phyloP scores from a whole-genome alignment of 2,888 invertebrate genomes.

The Pelosia muscerda region DNA sequence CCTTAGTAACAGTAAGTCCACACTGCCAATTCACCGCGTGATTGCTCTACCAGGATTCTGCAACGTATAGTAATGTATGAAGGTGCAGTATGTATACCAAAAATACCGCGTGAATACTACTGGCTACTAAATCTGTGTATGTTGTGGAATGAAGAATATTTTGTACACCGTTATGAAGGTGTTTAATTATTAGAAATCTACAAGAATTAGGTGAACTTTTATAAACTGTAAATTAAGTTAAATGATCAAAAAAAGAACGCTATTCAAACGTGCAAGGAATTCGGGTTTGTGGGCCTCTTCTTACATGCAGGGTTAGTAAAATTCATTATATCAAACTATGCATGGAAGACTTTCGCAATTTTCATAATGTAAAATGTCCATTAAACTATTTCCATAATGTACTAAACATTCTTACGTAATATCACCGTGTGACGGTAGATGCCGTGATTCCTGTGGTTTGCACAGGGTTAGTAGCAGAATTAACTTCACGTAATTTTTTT shows the following conservation, averaged over 20 bases:
- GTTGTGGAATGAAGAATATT: neutral
- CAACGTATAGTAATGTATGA: too few relatives aligned
- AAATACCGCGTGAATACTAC: neutral
- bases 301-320: neutral
- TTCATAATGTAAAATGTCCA: neutral
- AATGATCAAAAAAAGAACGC: too few relatives aligned
- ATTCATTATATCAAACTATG: neutral
- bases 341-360: too few relatives aligned
- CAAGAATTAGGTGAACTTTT: too few relatives aligned
- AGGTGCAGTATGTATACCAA: neutral
- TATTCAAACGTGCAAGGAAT: neutral
- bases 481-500: neutral
- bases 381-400: neutral
- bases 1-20: too few relatives aligned
- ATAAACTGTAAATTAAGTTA: too few relatives aligned
- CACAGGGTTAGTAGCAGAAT: neutral
- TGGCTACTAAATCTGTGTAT: neutral
- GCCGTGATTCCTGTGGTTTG: neutral
- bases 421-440: neutral
- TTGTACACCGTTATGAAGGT: too few relatives aligned
- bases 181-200: too few relatives aligned
- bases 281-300: neutral
- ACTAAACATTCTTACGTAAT: neutral
- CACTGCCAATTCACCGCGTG: too few relatives aligned
- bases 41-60: too few relatives aligned